Conservation (phyloP, 1,140 invertebrate species). For the Drosophila orena region DNA sequence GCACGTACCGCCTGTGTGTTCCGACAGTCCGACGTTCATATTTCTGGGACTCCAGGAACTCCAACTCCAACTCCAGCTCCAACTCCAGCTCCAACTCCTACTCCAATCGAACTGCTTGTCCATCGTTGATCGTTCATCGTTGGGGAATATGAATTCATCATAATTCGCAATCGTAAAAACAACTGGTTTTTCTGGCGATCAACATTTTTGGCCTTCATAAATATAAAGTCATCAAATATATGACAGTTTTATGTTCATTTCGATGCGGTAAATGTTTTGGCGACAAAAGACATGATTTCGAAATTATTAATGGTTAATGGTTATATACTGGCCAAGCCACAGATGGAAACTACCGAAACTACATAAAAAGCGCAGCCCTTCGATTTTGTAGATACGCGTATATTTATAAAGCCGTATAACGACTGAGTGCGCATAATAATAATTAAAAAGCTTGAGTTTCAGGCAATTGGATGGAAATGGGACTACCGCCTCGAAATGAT, state of each 20-base stretch:
- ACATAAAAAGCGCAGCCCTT: neutral
- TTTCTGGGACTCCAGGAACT: slow-evolving; percentile 30
- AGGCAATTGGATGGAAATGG: slow-evolving; percentile 33
- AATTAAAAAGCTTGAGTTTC: slow-evolving; percentile 47
- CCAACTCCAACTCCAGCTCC: too few relatives aligned
- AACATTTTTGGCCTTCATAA: slow-evolving; percentile 83
- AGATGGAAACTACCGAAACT: neutral
- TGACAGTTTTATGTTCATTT: slow-evolving; percentile 81
- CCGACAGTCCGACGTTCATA: slow-evolving; percentile 57
- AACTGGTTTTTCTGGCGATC: slow-evolving; percentile 69
- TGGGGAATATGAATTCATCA: slow-evolving; percentile 74
- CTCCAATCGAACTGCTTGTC: too few relatives aligned
- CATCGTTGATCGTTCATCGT: neutral
- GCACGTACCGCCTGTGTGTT: slow-evolving; percentile 84
- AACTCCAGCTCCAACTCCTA: too few relatives aligned
- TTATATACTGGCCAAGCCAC: slow-evolving; percentile 56
- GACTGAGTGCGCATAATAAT: slow-evolving; percentile 31
- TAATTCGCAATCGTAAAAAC: slow-evolving; percentile 68
- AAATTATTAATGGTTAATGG: slow-evolving; percentile 82
- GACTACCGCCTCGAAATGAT: slow-evolving; percentile 50
- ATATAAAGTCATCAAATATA: slow-evolving; percentile 84
- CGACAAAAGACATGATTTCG: slow-evolving; percentile 78
- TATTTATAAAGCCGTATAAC: slow-evolving; percentile 32
- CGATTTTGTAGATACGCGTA: slow-evolving; percentile 27
- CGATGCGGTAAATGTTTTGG: slow-evolving; percentile 81